phyloP scores from a whole-genome alignment of 2,113 vertebrate species.

The Semicossyphus pulcher region DNA sequence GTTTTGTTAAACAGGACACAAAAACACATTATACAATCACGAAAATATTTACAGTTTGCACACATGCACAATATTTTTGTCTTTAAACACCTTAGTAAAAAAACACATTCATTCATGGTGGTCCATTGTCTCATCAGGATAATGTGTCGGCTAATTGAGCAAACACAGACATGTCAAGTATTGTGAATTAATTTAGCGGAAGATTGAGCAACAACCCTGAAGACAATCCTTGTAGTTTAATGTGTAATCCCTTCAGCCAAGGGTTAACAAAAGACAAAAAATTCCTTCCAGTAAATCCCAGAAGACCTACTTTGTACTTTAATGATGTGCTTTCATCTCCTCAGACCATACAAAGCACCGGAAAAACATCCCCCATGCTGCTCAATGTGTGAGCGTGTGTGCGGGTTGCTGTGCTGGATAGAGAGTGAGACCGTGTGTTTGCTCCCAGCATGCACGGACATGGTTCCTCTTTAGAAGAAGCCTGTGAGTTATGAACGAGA shows the following conservation, averaged over 20 bases:
- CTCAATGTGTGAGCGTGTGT: slow-evolving; percentile 60
- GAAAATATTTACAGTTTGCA: neutral
- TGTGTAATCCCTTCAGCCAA: slow-evolving; percentile 66
- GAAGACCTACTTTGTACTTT: slow-evolving; percentile 79
- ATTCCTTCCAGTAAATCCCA: slow-evolving; percentile 75
- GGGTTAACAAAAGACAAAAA: slow-evolving; percentile 72
- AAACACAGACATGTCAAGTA: slow-evolving; percentile 35
- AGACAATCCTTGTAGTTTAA: slow-evolving; percentile 45
- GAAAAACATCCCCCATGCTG: slow-evolving; percentile 76
- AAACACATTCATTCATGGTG: neutral
- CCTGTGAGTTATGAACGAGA: slow-evolving; percentile 65
- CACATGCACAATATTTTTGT: neutral
- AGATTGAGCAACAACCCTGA: slow-evolving; percentile 25
- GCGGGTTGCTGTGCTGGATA: slow-evolving; percentile 36
- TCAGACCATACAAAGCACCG: slow-evolving; percentile 75
- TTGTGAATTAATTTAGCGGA: slow-evolving; percentile 20
- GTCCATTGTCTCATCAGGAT: neutral
- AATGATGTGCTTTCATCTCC: slow-evolving; percentile 80
- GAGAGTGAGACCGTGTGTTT: slow-evolving; percentile 45
- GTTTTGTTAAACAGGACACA: neutral
- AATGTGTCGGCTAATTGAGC: slow-evolving; percentile 5
- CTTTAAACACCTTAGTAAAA: neutral
- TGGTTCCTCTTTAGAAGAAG: slow-evolving; percentile 55
- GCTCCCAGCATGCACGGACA: slow-evolving; percentile 71
- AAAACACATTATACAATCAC: neutral